Base-by-base conservation (phyloP, 2,113 vertebrate species). In the Atherinomorus stipes region DNA sequence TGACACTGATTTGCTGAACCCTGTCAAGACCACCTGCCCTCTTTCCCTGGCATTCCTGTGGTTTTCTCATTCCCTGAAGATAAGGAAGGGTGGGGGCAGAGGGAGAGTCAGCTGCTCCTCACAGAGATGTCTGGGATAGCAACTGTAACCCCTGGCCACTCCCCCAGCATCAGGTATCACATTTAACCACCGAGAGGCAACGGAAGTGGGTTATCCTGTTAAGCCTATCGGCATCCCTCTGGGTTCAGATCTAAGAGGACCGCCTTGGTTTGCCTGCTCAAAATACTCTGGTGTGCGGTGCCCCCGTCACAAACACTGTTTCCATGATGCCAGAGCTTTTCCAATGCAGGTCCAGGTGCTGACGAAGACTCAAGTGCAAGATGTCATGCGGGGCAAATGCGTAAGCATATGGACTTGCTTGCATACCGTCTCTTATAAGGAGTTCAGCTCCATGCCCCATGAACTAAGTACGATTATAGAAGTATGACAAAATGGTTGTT, bases 361-460 rank as follows among this genome's bases (percentile, higher is more conserved):
- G 83, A 86, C 42, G 65, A 84, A 66, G 42, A 80, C 70, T 66
- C 70, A 28, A 77, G 70, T 37, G 45, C 50, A 62, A 62, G 60
- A 68, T 37, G 52, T 84, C 81, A 81, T 40, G 25, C 64, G 86
- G 86, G 37, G 63, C 60, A 44, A 40, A 54, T 77, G 80, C 73
- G 80, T 87, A 83, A 89, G 69, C 56, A 57, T 69, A 26, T 60
- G 51, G 69, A 54, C 81, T 78, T 47, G 61, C 56, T 66, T 61
- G 70, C 76, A 87, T 84, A 84, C 75, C 77, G n/a, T 53, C 77
- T 85, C 89, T 84, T 92, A 92, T 89, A 92, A 88, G 89, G 91
- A 75, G 53, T 40, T 83, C 44, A 19, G 52, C 71, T 44, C 61
- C 70, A 40, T 42, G 52, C 26, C 71, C 70, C 53, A 52, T 76